Conservation (phyloP, 2,888 invertebrate genomes). For the Cephalotes varians region DNA sequence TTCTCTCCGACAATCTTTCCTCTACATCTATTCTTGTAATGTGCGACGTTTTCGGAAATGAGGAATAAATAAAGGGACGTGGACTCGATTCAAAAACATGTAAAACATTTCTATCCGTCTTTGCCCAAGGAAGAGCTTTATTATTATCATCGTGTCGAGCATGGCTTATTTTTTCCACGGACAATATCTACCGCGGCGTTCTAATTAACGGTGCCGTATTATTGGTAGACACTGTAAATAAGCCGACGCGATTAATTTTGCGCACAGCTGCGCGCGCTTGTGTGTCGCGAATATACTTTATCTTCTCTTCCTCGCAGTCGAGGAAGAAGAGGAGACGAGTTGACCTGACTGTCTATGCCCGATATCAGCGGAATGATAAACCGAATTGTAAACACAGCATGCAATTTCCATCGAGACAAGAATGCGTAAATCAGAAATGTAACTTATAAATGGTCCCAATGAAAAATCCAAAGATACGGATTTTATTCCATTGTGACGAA, state of each 20-base stretch:
- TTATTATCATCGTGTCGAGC: conserved; percentile 19
- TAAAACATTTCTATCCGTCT: conserved; percentile 13
- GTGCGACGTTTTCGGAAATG: neutral
- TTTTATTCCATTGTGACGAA: neutral
- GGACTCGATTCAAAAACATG: neutral
- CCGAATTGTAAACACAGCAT: conserved; percentile 46
- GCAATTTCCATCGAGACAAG: conserved; percentile 3
- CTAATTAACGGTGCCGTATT: conserved; percentile 63
- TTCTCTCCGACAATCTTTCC: neutral
- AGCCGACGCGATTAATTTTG: conserved; percentile 63
- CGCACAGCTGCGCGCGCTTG: conserved; percentile 60
- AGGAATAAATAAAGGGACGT: neutral
- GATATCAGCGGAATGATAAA: conserved; percentile 64
- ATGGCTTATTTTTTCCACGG: conserved; percentile 1
- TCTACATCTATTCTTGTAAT: neutral
- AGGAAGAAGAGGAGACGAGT: conserved; percentile 16
- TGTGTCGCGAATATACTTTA: conserved; percentile 18
- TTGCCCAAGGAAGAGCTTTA: neutral
- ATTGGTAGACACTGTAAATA: conserved; percentile 59
- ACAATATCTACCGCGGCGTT: conserved; percentile 42
- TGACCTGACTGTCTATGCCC: conserved; percentile 56
- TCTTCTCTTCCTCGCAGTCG: conserved; percentile 3
- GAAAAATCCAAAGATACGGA: neutral
- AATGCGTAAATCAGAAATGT: conserved; percentile 25
- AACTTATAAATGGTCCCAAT: neutral